A percentile compares a stretch with the other conserved stretches of the same genome.
These are phyloP conservation scores for Orestias chungarensis DNA, from an alignment of 2,797 vertebrate genomes.

Conservation along the genomic window DNA sequence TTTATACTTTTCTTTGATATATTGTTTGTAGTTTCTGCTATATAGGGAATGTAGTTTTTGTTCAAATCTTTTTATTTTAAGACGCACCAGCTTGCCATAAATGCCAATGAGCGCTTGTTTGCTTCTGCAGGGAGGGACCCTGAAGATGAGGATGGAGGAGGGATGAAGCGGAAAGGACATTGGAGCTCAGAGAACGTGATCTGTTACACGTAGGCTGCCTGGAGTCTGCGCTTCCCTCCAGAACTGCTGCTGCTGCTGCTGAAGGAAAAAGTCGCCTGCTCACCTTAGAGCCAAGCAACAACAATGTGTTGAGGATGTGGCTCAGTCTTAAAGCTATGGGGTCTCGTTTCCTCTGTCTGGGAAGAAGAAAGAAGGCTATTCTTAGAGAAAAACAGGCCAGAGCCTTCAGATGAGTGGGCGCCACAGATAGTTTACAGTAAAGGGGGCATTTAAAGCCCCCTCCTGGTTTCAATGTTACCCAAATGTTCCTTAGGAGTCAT, in stretches of 20 bases:
- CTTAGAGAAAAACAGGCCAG: slow-evolving; percentile 61
- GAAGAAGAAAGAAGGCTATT: slow-evolving; percentile 62
- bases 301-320: slow-evolving; percentile 6
- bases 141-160: slow-evolving; percentile 8
- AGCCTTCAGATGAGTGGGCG: slow-evolving; percentile 41
- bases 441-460: slow-evolving; percentile 27
- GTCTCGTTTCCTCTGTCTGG: slow-evolving; percentile 64
- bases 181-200: slow-evolving; percentile 60
- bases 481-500: slow-evolving; percentile 34
- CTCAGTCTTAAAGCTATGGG: slow-evolving; percentile 30
- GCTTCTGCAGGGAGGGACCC: slow-evolving; percentile 58
- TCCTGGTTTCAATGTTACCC: slow-evolving; percentile 12
- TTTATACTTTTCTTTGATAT: too few relatives aligned
- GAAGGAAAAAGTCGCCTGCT: background rate
- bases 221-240: slow-evolving; percentile 27
- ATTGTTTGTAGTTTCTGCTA: too few relatives aligned
- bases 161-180: slow-evolving; percentile 23
- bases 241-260: slow-evolving; percentile 24
- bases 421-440: slow-evolving; percentile 41
- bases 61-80: background rate
- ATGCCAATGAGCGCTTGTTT: slow-evolving; percentile 70
- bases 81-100: background rate
- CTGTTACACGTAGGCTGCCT: slow-evolving; percentile 73
- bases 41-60: background rate
- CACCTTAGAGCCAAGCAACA: background rate